These are phyloP conservation scores for Seira ritae DNA, from an alignment of 2,888 invertebrate species.

Conservation along the genomic window DNA sequence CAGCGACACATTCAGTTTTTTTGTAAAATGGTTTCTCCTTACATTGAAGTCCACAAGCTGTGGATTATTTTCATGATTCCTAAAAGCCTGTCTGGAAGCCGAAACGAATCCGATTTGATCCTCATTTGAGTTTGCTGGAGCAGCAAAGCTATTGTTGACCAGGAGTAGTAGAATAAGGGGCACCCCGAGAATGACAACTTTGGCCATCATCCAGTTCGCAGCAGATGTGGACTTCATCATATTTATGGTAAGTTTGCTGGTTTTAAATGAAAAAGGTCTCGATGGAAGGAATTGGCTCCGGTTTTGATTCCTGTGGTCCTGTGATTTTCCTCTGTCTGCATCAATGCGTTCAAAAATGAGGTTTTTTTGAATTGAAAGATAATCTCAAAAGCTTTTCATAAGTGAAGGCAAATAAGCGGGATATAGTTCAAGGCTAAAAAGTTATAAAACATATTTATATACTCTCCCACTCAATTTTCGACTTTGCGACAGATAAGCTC, in stretches of 20 bases:
- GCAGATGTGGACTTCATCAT: slow-evolving; percentile 40
- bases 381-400: no score
- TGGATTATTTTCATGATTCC: slow-evolving; percentile 47
- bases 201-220: slow-evolving; percentile 46
- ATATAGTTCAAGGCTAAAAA: no score
- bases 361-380: slow-evolving; percentile 2
- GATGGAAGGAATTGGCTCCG: not conserved
- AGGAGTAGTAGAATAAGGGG: slow-evolving; percentile 43
- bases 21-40: slow-evolving; percentile 23
- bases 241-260: slow-evolving; percentile 17
- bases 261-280: slow-evolving; percentile 23
- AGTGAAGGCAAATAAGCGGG: no score
- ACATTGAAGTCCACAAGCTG: slow-evolving; percentile 54
- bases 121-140: slow-evolving; percentile 63
- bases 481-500: no score
- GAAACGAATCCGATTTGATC: slow-evolving; percentile 59
- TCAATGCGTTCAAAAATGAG: slow-evolving; percentile 28
- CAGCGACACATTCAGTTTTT: not conserved
- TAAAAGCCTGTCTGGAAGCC: slow-evolving; percentile 43
- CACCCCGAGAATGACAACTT: slow-evolving; percentile 48
- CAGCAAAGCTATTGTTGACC: slow-evolving; percentile 60
- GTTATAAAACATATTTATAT: no score
- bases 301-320: slow-evolving; percentile 13
- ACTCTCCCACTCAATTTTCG: no score
- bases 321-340: slow-evolving; percentile 27